A percentile compares a stretch with the other conserved stretches of the same genome.
Evolutionary conservation across 1,140 invertebrate species (phyloP).

Genomic region (Zaprionus davidi): DNA sequence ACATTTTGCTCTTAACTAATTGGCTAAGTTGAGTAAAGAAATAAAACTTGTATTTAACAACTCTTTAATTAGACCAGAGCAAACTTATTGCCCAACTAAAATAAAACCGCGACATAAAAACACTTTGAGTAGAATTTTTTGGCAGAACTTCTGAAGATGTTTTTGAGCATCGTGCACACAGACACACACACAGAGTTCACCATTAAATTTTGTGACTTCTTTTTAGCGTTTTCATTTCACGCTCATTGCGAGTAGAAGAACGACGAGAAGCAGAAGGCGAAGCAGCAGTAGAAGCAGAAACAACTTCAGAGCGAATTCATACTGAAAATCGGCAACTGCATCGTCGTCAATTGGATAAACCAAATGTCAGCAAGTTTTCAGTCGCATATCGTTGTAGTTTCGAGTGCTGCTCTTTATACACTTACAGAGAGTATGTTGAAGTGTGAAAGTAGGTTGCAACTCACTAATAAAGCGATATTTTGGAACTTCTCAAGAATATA

Average conservation of each 20-base stretch:
- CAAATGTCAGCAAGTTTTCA: slow-evolving; percentile 75
- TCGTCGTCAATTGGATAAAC: slow-evolving; percentile 66
- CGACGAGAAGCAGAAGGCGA: neutral
- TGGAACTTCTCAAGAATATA: too few species aligned
- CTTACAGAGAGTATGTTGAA: neutral
- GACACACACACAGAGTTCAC: neutral
- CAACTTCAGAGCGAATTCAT: slow-evolving; percentile 3
- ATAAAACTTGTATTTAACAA: neutral
- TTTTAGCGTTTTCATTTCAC: slow-evolving; percentile 22
- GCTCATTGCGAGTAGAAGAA: slow-evolving; percentile 28
- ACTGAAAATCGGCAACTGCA: slow-evolving; percentile 34
- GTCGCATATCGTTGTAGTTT: slow-evolving; percentile 37
- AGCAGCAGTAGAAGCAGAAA: neutral
- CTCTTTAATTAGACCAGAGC: slow-evolving; percentile 1
- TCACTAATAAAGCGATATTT: neutral
- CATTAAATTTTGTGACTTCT: slow-evolving; percentile 4
- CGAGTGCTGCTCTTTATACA: neutral
- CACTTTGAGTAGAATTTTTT: neutral
- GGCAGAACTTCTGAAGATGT: slow-evolving; percentile 2
- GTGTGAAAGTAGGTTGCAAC: neutral
- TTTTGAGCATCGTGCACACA: neutral
- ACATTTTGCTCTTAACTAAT: neutral
- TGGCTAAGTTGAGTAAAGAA: neutral
- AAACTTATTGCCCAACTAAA: neutral
- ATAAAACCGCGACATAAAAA: neutral